phyloP scores from a whole-genome alignment of 37 sponge, comb jelly and placozoan species.

The Aphrocallistes beatrix region DNA sequence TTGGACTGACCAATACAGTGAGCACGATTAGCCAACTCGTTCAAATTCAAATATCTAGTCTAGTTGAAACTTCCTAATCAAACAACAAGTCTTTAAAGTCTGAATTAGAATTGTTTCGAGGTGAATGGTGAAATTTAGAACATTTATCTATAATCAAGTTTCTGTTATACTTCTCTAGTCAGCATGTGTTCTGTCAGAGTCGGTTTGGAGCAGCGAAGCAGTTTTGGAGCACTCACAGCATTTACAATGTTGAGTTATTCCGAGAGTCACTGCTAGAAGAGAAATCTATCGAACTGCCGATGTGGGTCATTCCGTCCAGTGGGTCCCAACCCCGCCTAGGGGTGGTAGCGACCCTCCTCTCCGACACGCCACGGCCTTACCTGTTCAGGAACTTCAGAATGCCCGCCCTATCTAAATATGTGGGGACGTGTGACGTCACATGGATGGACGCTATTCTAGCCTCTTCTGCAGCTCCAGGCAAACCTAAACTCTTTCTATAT shows the following conservation, averaged over 20 bases:
- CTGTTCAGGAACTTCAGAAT: conserved; percentile 68
- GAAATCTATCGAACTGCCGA: neutral
- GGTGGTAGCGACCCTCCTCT: neutral
- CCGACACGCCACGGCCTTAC: conserved; percentile 32
- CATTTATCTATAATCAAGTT: too few species aligned
- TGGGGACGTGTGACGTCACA: conserved; percentile 22
- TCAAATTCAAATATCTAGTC: too few species aligned
- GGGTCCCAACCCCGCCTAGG: neutral
- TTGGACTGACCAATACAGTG: too few species aligned
- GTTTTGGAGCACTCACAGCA: neutral
- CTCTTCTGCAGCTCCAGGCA: conserved; percentile 81
- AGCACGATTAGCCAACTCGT: too few species aligned
- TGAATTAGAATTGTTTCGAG: too few species aligned
- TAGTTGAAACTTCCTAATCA: too few species aligned
- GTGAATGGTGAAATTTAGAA: too few species aligned
- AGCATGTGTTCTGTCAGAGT: neutral
- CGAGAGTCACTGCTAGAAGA: neutral
- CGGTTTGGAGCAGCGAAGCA: neutral
- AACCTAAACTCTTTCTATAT: too few species aligned
- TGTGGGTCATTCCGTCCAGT: neutral
- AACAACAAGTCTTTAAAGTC: too few species aligned
- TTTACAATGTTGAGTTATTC: neutral
- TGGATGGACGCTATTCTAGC: conserved; percentile 71
- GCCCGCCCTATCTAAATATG: conserved; percentile 30
- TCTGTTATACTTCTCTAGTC: too few species aligned